Conservation (phyloP, 37 sponge, comb jelly and placozoan species). For the Ephydatia muelleri region DNA sequence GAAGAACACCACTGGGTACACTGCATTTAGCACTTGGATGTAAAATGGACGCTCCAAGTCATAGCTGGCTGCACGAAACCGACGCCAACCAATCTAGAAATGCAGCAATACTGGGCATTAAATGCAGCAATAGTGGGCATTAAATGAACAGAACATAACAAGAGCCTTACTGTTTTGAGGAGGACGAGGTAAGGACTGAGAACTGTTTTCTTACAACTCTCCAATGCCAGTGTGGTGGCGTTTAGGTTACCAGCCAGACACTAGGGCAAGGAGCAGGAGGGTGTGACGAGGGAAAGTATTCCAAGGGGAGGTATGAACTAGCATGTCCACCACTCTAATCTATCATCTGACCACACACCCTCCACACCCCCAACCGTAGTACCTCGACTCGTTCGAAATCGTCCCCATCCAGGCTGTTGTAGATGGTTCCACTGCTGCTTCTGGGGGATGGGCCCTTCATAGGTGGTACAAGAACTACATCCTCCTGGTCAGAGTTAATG, state of each 20-base stretch:
- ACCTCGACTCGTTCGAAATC: not conserved
- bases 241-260: not conserved
- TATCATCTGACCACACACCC: no score
- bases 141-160: not conserved
- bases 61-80: not conserved
- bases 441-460: not conserved
- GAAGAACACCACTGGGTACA: conserved; percentile 68
- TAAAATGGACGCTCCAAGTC: conserved; percentile 10
- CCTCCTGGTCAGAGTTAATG: not conserved
- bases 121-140: no score
- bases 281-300: no score
- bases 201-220: conserved; percentile 69
- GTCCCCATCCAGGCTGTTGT: not conserved
- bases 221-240: conserved; percentile 49
- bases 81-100: conserved; percentile 73
- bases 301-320: no score
- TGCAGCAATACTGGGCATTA: no score
- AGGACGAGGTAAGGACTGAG: conserved; percentile 62
- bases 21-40: conserved; percentile 23
- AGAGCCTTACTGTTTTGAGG: conserved; percentile 63
- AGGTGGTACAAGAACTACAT: not conserved
- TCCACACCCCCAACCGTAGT: no score
- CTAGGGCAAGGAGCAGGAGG: not conserved
- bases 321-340: no score
- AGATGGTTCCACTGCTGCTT: not conserved